phyloP scores from a whole-genome alignment of 2,888 invertebrate species.

The Therioaphis trifolii region DNA sequence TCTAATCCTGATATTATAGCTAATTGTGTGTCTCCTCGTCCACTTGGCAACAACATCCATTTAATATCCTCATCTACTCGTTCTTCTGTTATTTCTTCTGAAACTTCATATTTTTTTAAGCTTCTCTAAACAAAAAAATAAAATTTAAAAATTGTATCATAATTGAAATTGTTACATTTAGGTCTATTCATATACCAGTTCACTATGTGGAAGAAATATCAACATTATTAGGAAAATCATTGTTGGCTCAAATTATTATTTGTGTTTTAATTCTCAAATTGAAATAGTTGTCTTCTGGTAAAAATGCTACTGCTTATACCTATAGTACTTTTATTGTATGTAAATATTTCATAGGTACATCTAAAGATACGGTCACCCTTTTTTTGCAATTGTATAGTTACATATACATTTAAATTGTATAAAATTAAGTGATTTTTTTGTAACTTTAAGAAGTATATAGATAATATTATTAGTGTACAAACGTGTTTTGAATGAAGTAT shows the following conservation, averaged over 20 bases:
- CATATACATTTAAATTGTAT: conserved; percentile 24
- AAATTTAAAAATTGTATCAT: not conserved
- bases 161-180: not conserved
- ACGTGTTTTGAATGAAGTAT: conserved; percentile 33
- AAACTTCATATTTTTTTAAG: conserved; percentile 61
- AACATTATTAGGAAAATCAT: conserved; percentile 45
- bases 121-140: conserved; percentile 42
- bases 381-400: not conserved
- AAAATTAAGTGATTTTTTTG: conserved; percentile 28
- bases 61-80: conserved; percentile 63
- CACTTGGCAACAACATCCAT: conserved; percentile 67
- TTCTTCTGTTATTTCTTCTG: conserved; percentile 63
- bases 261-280: not conserved
- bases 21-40: conserved; percentile 66
- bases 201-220: conserved; percentile 42
- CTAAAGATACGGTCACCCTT: conserved; percentile 40
- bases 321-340: conserved; percentile 44
- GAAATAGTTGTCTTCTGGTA: conserved; percentile 15
- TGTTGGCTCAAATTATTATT: conserved; percentile 2
- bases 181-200: conserved; percentile 23
- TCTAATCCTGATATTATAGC: conserved; percentile 66
- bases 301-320: conserved; percentile 9
- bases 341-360: conserved; percentile 26
- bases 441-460: conserved; percentile 20
- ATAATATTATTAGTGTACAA: conserved; percentile 36